Percentiles rank a stretch among this genome's conserved stretches.
Conservation (phyloP, 2,888 invertebrate genomes). For the Lithophane socia region DNA sequence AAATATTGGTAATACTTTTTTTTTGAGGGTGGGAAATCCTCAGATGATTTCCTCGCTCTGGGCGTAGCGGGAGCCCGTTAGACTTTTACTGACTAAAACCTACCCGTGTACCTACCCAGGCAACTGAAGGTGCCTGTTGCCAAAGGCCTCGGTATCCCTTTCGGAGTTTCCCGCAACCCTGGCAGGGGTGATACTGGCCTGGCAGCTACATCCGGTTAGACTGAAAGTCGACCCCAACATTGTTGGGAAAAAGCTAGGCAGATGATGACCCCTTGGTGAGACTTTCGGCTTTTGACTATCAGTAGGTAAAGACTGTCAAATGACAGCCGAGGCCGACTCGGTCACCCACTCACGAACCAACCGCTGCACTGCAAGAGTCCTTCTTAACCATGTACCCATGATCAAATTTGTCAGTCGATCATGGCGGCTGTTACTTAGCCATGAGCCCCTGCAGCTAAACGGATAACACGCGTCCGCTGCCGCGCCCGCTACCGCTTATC, state of each 20-base stretch:
- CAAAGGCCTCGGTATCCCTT: too few relatives aligned
- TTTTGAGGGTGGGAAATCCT: too few relatives aligned
- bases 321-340: background rate
- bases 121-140: too few relatives aligned
- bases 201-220: background rate
- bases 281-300: background rate
- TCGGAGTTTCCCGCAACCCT: too few relatives aligned
- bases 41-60: too few relatives aligned
- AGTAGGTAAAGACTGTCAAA: background rate
- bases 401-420: too few relatives aligned
- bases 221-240: background rate
- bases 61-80: too few relatives aligned
- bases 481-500: slow-evolving; percentile 12
- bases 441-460: background rate
- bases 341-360: background rate
- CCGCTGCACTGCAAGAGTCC: background rate
- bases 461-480: background rate
- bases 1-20: background rate
- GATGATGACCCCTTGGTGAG: background rate
- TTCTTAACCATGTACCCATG: too few relatives aligned
- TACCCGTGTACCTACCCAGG: too few relatives aligned
- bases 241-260: background rate
- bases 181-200: too few relatives aligned
- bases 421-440: background rate
- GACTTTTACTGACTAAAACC: too few relatives aligned